These are phyloP conservation scores for Drosophila emarginata DNA, from an alignment of 2,888 invertebrate species.

Conservation along the genomic window DNA sequence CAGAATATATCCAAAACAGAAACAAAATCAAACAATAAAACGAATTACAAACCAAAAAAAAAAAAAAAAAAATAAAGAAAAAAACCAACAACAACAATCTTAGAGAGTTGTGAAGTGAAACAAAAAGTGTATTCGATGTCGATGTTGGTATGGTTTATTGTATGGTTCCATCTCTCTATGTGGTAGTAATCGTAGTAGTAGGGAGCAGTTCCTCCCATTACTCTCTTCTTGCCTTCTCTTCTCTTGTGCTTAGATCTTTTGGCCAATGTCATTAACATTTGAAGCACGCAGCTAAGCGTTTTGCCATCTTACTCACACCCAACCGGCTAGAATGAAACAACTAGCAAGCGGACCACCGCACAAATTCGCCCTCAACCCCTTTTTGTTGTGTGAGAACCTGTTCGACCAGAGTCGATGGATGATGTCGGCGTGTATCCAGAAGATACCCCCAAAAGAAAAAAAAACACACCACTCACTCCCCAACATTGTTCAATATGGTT, in stretches of 20 bases:
- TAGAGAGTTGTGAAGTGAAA: slow-evolving; percentile 49
- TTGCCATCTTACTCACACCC: slow-evolving; percentile 37
- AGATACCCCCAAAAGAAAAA: too few relatives aligned
- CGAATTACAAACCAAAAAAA: slow-evolving; percentile 42
- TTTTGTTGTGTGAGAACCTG: slow-evolving; percentile 40
- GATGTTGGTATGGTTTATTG: slow-evolving; percentile 12
- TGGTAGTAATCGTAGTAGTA: neutral
- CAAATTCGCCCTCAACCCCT: slow-evolving; percentile 24
- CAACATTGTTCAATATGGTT: too few relatives aligned
- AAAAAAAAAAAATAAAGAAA: slow-evolving; percentile 24
- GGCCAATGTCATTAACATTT: slow-evolving; percentile 46
- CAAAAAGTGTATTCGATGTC: slow-evolving; percentile 65
- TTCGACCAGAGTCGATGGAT: slow-evolving; percentile 24
- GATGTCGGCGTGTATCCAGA: too few relatives aligned
- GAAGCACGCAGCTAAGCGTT: slow-evolving; percentile 38
- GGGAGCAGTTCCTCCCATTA: neutral
- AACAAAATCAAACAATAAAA: slow-evolving; percentile 35
- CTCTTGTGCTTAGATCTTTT: neutral
- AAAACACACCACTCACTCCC: too few relatives aligned
- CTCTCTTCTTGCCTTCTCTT: neutral
- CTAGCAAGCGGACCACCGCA: neutral
- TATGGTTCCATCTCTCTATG: slow-evolving; percentile 16
- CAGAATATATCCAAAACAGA: slow-evolving; percentile 23
- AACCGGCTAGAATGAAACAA: neutral
- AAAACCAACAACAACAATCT: slow-evolving; percentile 33